Conservation (phyloP, 2,888 invertebrate species). For the Acronicta leporina region DNA sequence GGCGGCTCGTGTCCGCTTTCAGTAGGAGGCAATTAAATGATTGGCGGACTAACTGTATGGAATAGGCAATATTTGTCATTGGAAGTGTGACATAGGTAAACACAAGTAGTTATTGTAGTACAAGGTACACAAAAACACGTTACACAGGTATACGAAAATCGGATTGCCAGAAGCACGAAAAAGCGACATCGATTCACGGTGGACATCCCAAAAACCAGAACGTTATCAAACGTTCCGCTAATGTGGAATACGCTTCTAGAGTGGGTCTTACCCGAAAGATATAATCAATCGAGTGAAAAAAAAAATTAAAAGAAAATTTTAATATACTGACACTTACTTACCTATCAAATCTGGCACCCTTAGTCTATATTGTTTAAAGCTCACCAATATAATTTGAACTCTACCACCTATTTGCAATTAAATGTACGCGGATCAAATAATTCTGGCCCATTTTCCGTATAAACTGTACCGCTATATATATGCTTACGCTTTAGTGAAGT, state of each 20-base stretch:
- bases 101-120: not conserved
- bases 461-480: constrained; percentile 13
- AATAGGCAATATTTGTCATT: not conserved
- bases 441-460: not conserved
- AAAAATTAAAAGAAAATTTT: too few species aligned
- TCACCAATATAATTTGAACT: not conserved
- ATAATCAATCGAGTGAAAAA: too few species aligned
- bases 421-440: not conserved
- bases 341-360: not conserved
- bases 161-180: too few species aligned
- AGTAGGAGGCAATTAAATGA: constrained; percentile 45
- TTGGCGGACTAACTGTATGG: constrained; percentile 15
- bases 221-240: too few species aligned
- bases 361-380: not conserved
- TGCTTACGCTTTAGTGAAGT: constrained; percentile 19
- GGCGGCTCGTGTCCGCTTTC: constrained; percentile 35
- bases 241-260: too few species aligned
- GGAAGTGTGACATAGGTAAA: not conserved
- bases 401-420: too few species aligned
- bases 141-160: too few species aligned
- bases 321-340: not conserved
- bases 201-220: too few species aligned
- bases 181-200: too few species aligned
- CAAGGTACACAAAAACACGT: too few species aligned
- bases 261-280: too few species aligned